Percentiles rank a stretch among this genome's conserved stretches.
Evolutionary conservation across 2,797 vertebrate genomes (phyloP).

Genomic region (Pangasius macronema): DNA sequence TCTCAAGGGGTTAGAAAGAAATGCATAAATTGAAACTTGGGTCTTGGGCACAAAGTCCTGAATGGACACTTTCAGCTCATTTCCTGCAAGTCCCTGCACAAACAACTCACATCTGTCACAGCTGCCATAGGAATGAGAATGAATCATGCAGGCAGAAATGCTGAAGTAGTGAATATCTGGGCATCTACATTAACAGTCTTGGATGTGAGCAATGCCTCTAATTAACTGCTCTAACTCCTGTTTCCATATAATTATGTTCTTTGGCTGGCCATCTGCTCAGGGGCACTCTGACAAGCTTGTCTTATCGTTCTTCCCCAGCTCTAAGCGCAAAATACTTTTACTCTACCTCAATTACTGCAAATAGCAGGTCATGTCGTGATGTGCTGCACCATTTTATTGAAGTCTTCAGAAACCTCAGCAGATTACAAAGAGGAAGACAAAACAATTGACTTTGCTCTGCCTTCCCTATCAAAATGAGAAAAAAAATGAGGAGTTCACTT

Average conservation of each 20-base stretch:
- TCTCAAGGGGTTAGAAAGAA: neutral
- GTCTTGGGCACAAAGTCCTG: slow-evolving; percentile 22
- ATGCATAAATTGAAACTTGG: neutral
- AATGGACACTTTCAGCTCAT: slow-evolving; percentile 35
- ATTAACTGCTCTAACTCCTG: slow-evolving; percentile 53
- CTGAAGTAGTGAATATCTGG: slow-evolving; percentile 21
- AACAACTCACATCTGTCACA: slow-evolving; percentile 46
- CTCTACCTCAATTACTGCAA: slow-evolving; percentile 50
- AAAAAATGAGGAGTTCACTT: slow-evolving; percentile 50
- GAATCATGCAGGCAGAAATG: slow-evolving; percentile 25
- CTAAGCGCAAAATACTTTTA: slow-evolving; percentile 37
- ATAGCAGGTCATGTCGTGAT: slow-evolving; percentile 53
- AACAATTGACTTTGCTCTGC: slow-evolving; percentile 60
- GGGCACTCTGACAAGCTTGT: slow-evolving; percentile 49
- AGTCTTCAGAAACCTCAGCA: slow-evolving; percentile 49
- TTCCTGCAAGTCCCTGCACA: slow-evolving; percentile 22
- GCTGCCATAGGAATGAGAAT: slow-evolving; percentile 16
- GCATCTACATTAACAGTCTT: slow-evolving; percentile 34
- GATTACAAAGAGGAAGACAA: slow-evolving; percentile 50
- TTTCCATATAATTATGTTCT: slow-evolving; percentile 57
- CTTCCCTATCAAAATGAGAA: slow-evolving; percentile 57
- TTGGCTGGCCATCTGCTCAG: slow-evolving; percentile 54
- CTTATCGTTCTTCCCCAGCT: slow-evolving; percentile 54
- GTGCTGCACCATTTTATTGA: slow-evolving; percentile 46
- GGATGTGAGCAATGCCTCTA: slow-evolving; percentile 51